A percentile compares a stretch with the other conserved stretches of the same genome.
Conservation (phyloP, 2,888 invertebrate genomes). For the Phengaris arion region DNA sequence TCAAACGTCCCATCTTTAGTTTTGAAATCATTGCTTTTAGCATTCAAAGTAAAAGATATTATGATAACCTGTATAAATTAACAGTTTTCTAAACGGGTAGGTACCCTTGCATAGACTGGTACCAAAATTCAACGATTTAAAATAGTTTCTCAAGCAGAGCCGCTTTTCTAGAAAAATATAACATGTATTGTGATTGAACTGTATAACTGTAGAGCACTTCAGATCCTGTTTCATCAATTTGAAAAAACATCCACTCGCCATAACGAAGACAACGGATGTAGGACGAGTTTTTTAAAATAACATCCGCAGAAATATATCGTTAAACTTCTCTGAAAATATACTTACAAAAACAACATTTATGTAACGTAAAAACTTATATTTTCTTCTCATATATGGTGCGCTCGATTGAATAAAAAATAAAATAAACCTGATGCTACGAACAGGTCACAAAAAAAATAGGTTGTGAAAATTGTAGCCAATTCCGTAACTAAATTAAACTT, state of each 20-base stretch:
- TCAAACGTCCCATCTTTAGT: no score
- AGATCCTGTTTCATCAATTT: slow-evolving; percentile 12
- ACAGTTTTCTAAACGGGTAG: no score
- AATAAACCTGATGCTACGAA: background rate
- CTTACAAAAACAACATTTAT: slow-evolving; percentile 3
- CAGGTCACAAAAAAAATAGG: no score
- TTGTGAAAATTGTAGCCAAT: background rate
- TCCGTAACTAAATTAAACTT: background rate
- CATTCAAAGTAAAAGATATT: no score
- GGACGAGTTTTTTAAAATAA: slow-evolving; percentile 19
- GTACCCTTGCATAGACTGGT: no score
- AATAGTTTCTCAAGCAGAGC: background rate
- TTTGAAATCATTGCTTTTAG: no score
- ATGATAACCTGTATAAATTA: no score
- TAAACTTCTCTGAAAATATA: background rate
- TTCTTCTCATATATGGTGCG: background rate
- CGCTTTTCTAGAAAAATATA: slow-evolving; percentile 4
- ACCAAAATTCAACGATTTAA: background rate
- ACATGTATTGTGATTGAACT: slow-evolving; percentile 21
- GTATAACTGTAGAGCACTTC: slow-evolving; percentile 11
- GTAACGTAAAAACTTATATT: slow-evolving; percentile 10
- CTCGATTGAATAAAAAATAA: background rate
- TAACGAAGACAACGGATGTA: slow-evolving; percentile 24
- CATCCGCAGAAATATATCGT: slow-evolving; percentile 16
- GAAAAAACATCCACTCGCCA: slow-evolving; percentile 14